Base-by-base conservation (phyloP, 2,113 vertebrate species). In the Pterocles burchelli region DNA sequence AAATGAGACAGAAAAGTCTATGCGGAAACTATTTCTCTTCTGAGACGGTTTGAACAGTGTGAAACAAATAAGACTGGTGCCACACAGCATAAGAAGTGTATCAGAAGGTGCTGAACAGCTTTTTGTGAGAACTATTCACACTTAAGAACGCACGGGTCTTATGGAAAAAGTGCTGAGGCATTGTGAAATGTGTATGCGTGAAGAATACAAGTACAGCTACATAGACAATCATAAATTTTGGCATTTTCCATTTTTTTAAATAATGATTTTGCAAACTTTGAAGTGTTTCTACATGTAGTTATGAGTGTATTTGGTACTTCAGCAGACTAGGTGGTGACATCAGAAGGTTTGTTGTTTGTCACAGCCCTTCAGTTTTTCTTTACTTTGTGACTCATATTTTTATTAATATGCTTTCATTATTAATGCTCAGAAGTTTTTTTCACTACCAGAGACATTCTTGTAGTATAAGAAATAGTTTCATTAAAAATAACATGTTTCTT, bases 1-100 rank as follows among this genome's bases (percentile, higher is more conserved):
- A 70, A 86, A 95, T 91, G 91, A 88, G 88, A 94, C 88, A 86
- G 78, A 91, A 94, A 95, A 93, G 79, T 90, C 93, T 83, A 67
- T 93, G 75, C 7, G 2, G 85, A 52, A 96, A 20, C 72, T 91
- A 86, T 84, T 92, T 74, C n/a, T 88, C 70, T 91, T 93, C 90
- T 63, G 78, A 95, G 82, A 77, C 0, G 0, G 36, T 91, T 95
- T 94, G 55, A 96, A 84, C 82, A 94, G 82, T 8, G 36, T 76
- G 67, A 79, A 96, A 76, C 75, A 96, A 95, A 54, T 45, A 91
- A 38, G 38, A 1, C 34, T 59, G 43, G 46, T 95, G 63, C 38
- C 46, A 78, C 48, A 58, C n/a, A 38, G 77, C 54, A 73, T 4
- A 24, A 57, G 38, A 66, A 33, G 28, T 48, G 7, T 78, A 70